phyloP scores from a whole-genome alignment of 2,113 vertebrate genomes.

The Stomatorhinus ivindoensis region DNA sequence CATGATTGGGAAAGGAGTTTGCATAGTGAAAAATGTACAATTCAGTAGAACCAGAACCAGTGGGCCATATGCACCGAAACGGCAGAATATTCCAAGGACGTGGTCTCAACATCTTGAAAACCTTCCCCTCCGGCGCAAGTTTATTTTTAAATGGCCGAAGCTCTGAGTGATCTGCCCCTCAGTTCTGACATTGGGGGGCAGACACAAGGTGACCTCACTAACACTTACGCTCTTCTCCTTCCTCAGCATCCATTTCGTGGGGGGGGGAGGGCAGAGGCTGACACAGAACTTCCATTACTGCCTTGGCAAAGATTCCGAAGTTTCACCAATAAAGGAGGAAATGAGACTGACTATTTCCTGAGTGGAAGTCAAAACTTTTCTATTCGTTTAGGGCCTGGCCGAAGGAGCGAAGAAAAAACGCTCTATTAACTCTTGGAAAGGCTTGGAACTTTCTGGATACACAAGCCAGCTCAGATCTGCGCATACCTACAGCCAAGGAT shows the following conservation, averaged over 20 bases:
- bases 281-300: constrained; percentile 51
- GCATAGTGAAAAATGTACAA: not conserved
- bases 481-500: constrained; percentile 25
- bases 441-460: constrained; percentile 26
- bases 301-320: constrained; percentile 32
- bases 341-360: constrained; percentile 55
- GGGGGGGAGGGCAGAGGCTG: constrained; percentile 30
- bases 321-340: constrained; percentile 39
- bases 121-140: not conserved
- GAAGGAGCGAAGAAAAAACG: constrained; percentile 26
- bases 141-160: not conserved
- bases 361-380: constrained; percentile 46
- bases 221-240: constrained; percentile 32
- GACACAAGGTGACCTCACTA: not conserved
- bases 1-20: not conserved
- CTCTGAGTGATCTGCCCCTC: not conserved
- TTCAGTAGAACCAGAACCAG: not conserved
- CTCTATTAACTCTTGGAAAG: constrained; percentile 33
- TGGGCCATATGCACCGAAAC: not conserved
- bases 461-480: constrained; percentile 28
- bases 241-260: constrained; percentile 34
- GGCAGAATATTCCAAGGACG: not conserved
- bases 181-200: not conserved
- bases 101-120: not conserved
- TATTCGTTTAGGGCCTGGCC: constrained; percentile 25